Evolutionary conservation across 2,888 invertebrate genomes (phyloP).

Genomic region (Chymomyza caudatula): DNA sequence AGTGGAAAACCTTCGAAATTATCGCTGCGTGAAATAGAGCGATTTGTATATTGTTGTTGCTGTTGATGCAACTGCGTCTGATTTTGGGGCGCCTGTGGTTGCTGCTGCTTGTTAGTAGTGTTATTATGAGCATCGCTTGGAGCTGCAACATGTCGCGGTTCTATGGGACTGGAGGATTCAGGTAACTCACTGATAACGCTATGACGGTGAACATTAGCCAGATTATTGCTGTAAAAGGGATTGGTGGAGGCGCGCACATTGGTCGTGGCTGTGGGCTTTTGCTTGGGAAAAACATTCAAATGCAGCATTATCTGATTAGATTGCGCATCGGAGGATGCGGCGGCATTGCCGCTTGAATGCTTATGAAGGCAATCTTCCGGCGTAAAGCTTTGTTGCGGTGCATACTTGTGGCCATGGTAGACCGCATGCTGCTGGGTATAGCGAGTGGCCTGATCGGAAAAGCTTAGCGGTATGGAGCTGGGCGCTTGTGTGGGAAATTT

Average conservation of each 20-base stretch:
- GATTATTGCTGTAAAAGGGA: constrained; percentile 64
- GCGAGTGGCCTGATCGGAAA: constrained; percentile 56
- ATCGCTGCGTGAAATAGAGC: constrained; percentile 66
- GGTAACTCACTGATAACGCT: constrained; percentile 51
- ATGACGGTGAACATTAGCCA: constrained; percentile 55
- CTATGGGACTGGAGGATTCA: constrained; percentile 57
- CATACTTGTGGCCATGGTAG: constrained; percentile 46
- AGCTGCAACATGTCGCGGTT: constrained; percentile 46
- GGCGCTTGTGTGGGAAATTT: constrained; percentile 57
- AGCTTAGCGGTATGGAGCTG: constrained; percentile 38
- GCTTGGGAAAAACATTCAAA: constrained; percentile 82
- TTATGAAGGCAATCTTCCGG: constrained; percentile 53
- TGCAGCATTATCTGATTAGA: constrained; percentile 82
- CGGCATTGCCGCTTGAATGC: constrained; percentile 5
- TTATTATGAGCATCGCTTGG: constrained; percentile 4
- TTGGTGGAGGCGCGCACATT: constrained; percentile 62
- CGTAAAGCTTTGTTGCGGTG: constrained; percentile 42
- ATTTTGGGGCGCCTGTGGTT: constrained; percentile 15
- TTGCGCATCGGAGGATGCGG: constrained; percentile 40
- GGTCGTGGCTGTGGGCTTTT: constrained; percentile 64
- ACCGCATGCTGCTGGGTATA: constrained; percentile 56
- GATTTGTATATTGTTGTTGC: constrained; percentile 4
- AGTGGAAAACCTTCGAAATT: constrained; percentile 46
- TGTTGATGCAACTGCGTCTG: constrained; percentile 15
- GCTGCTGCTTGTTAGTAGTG: constrained; percentile 18